Base-by-base conservation (phyloP, 2,888 invertebrate species). In the Pollenia amentaria region DNA sequence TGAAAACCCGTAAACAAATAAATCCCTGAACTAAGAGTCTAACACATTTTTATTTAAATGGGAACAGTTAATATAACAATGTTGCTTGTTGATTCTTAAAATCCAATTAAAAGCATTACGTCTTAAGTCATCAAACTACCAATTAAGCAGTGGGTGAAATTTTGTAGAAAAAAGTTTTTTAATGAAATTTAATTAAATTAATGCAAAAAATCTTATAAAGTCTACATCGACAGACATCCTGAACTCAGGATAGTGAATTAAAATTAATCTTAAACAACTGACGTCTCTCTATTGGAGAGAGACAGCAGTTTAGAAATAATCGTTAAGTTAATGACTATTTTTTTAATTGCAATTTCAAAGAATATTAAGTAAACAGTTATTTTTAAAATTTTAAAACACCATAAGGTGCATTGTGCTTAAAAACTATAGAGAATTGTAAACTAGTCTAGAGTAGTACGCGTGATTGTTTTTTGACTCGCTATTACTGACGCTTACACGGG, bases 111-210 rank as follows among this genome's bases (percentile, higher is more conserved):
- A 69, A 21, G 29, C 16, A 69, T 51, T 7, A 14, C 9, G 7
- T 60, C 14, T n/a, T 38, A 14, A 38, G 4, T 29, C 3, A 3
- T 29, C 3, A 29, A 29, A 29, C 29, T 29, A 6, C 29, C 6
- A 6, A 29, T 29, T 29, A 6, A 29, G 29, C 29, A 29, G 29
- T 29, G 3, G 29, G 6, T 29, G 29, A 29, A 29, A 29, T 29
- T n/a, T 29, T 29, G 29, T 6, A 29, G 29, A 38, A 38, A 14
- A 0, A 29, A 57, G 14, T 7, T 57, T 14, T 7, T 29, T 16
- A 48, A 48, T 3, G 21, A n/a, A 53, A 40, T 70, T 70, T 70
- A 70, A 70, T 69, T 69, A 69, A 69, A 10, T 67, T 69, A 51
- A 70, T 40, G 40, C 40, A 62, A 62, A 62, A 40, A 40, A n/a